phyloP scores from a whole-genome alignment of 2,113 vertebrate species.

The Hoplias malabaricus region DNA sequence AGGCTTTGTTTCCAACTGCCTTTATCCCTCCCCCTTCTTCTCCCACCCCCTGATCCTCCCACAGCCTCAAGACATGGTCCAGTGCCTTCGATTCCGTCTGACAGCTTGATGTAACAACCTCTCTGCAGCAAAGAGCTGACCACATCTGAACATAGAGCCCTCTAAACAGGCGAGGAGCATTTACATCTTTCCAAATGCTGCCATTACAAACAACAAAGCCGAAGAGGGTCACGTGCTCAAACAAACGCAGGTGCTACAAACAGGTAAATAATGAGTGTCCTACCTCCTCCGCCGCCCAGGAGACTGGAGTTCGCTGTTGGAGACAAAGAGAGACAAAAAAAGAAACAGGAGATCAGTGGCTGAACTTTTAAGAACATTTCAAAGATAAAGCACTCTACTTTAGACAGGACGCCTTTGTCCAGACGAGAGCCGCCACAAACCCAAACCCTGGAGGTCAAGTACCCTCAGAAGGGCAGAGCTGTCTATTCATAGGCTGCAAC shows the following conservation, averaged over 20 bases:
- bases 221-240: not conserved
- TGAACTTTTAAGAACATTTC: constrained; percentile 24
- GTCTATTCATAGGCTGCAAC: constrained; percentile 17
- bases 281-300: constrained; percentile 96
- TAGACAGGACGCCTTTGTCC: constrained; percentile 28
- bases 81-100: constrained; percentile 62
- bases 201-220: not conserved
- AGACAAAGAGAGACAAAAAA: constrained; percentile 55
- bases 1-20: constrained; percentile 30
- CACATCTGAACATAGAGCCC: constrained; percentile 39
- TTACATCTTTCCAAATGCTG: not conserved
- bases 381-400: constrained; percentile 39
- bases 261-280: constrained; percentile 62
- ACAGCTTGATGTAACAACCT: constrained; percentile 63
- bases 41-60: constrained; percentile 33
- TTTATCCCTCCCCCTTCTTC: constrained; percentile 25
- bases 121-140: constrained; percentile 59
- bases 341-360: constrained; percentile 36
- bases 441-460: constrained; percentile 45
- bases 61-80: constrained; percentile 57
- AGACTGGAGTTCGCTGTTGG: constrained; percentile 93
- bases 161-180: constrained; percentile 27
- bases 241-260: constrained; percentile 11
- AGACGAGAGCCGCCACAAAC: constrained; percentile 35
- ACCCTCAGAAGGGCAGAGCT: constrained; percentile 35